Percentiles rank a stretch among this genome's conserved stretches.
Evolutionary conservation across 2,113 vertebrate species (phyloP).

Genomic region (Pluvianellus socialis): DNA sequence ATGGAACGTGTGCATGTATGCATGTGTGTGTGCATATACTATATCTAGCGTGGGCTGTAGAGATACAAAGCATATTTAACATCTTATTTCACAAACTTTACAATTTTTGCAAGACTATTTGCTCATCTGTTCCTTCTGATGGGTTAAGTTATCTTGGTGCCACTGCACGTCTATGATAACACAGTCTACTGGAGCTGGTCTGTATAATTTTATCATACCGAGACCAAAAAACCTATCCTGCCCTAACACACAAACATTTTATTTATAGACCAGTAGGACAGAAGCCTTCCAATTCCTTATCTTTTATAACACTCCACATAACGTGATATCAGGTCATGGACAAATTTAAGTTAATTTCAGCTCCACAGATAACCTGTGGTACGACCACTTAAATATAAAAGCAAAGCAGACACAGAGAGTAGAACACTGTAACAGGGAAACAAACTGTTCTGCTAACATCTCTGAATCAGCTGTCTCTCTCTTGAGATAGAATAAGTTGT

Average conservation of each 20-base stretch:
- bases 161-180: slow-evolving; percentile 14
- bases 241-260: background rate
- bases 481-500: background rate
- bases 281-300: background rate
- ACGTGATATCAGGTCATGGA: background rate
- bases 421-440: background rate
- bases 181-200: background rate
- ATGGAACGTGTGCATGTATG: background rate
- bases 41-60: background rate
- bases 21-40: background rate
- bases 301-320: slow-evolving; percentile 6
- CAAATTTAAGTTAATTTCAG: background rate
- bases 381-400: background rate
- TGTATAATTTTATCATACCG: background rate
- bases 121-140: background rate
- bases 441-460: background rate
- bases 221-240: slow-evolving; percentile 21
- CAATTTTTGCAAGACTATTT: background rate
- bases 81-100: background rate
- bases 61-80: background rate
- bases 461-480: background rate
- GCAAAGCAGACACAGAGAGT: background rate
- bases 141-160: background rate
- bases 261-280: slow-evolving; percentile 19
- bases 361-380: background rate